phyloP scores from a whole-genome alignment of 1,140 invertebrate genomes.

The Elysia chlorotica region DNA sequence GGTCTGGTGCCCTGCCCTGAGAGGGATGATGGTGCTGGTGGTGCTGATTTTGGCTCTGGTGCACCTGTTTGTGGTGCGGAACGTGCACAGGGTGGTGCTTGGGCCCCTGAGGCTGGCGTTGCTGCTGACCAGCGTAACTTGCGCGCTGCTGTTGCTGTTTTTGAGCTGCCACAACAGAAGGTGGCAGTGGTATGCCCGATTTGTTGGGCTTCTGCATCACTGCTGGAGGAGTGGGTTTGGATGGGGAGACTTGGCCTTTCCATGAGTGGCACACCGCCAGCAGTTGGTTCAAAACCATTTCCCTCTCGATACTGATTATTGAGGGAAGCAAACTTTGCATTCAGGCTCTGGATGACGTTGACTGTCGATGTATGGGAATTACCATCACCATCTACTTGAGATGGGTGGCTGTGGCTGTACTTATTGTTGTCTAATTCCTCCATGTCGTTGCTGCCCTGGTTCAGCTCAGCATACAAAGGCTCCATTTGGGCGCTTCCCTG shows the following conservation, averaged over 20 bases:
- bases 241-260: too few species aligned
- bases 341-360: slow-evolving; percentile 76
- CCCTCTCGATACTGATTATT: slow-evolving; percentile 22
- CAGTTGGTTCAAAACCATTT: neutral
- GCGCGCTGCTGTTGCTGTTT: slow-evolving; percentile 16
- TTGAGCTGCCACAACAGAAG: slow-evolving; percentile 25
- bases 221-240: slow-evolving; percentile 10
- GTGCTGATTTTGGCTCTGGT: slow-evolving; percentile 3
- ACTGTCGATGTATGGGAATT: neutral
- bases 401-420: neutral
- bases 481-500: slow-evolving; percentile 20
- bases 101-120: neutral
- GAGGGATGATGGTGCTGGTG: neutral
- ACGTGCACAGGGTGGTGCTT: neutral
- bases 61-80: neutral
- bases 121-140: neutral
- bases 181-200: slow-evolving; percentile 21
- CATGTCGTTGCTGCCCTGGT: slow-evolving; percentile 14
- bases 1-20: neutral
- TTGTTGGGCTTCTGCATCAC: slow-evolving; percentile 23
- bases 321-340: slow-evolving; percentile 71
- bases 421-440: neutral
- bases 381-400: neutral
- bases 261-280: too few species aligned
- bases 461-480: slow-evolving; percentile 42